phyloP scores from a whole-genome alignment of 1,140 invertebrate genomes.

The Piezodorus guildinii region DNA sequence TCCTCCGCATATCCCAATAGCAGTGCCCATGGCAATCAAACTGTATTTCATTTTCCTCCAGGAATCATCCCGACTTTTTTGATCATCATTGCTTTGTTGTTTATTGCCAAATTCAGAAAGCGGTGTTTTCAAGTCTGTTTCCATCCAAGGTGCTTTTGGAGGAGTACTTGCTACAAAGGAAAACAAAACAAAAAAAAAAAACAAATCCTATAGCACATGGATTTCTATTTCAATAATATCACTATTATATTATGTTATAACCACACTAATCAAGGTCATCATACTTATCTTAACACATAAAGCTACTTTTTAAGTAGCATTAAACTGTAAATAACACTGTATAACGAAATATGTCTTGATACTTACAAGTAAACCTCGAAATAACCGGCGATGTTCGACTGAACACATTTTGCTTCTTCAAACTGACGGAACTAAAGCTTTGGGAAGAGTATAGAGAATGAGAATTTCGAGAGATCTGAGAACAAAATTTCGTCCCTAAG shows the following conservation, averaged over 20 bases:
- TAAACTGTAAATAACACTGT: too few species aligned
- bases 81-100: constrained; percentile 31
- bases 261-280: too few species aligned
- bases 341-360: background rate
- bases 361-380: background rate
- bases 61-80: constrained; percentile 38
- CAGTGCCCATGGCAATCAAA: constrained; percentile 39
- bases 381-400: background rate
- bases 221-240: background rate
- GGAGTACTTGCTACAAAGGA: background rate
- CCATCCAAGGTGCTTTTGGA: constrained; percentile 19
- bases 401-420: background rate
- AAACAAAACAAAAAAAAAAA: background rate
- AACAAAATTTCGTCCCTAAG: background rate
- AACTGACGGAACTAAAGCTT: background rate
- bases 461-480: background rate
- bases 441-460: background rate
- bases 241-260: too few species aligned
- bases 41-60: constrained; percentile 45
- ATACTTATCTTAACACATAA: too few species aligned
- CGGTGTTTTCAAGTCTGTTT: constrained; percentile 13
- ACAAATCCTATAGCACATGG: background rate
- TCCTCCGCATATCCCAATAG: constrained; percentile 35
- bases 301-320: too few species aligned
- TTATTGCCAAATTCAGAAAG: background rate